Base-by-base conservation (phyloP, 2,113 vertebrate genomes). In the Dolichallabes microphthalmus region DNA sequence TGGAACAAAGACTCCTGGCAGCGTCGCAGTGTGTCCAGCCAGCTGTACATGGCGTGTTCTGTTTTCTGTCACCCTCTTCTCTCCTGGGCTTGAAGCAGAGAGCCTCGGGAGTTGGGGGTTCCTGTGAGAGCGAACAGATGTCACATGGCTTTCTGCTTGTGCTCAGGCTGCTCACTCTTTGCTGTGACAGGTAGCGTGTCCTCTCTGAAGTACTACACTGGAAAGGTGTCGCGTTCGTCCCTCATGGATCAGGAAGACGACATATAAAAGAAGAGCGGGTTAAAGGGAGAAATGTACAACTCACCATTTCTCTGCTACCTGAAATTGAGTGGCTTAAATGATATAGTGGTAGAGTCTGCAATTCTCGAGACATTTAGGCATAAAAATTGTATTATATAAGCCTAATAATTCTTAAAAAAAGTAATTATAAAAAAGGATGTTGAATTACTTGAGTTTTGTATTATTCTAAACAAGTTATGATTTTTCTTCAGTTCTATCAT, bases 41-140 rank as follows among this genome's bases (percentile, higher is more conserved):
- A 87, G 76, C 82, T 88, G 82, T 87, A 88, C 82, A 88, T 11
- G 25, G 30, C 17, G 35, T 88, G 85, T 84, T 83, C 61, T 92
- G 92, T 92, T 89, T 91, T 87, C 90, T 92, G 91, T 88, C 88
- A 87, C 82, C 87, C 84, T 86, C 74, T 77, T 88, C 88, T 90
- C 88, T 86, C 92, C 88, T 88, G 88, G 92, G 91, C 87, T 90
- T 82, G 61, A 89, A 89, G 91, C 88, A 89, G 90, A 87, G 90
- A 93, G 92, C 93, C 92, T 85, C 89, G 92, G 91, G 92, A 94
- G 91, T 92, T 32, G 86, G 86, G 84, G 92, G 87, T 80, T 92
- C 92, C 92, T 92, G 83, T 75, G 90, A 90, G 91, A 92, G 90
- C 84, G 90, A 93, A 92, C 93, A 95, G 93, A 94, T 94, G 94